Conservation (phyloP, 1,140 invertebrate species). For the Drosophila sturtevanti region DNA sequence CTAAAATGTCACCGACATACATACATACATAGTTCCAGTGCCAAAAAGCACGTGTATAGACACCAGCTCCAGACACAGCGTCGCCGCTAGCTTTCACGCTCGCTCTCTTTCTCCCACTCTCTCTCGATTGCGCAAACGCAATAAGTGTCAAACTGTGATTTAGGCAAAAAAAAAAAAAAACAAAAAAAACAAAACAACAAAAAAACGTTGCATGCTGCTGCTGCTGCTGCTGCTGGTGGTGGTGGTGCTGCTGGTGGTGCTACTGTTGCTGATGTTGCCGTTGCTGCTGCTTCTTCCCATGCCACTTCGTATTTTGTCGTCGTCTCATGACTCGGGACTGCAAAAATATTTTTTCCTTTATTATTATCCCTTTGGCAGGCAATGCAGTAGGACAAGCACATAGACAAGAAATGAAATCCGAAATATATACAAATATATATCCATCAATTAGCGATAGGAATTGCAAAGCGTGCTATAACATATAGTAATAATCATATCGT, state of each 20-base stretch:
- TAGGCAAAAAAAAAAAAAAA: constrained; percentile 73
- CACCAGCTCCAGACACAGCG: constrained; percentile 26
- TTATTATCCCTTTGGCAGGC: constrained; percentile 56
- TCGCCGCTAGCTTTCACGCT: constrained; percentile 4
- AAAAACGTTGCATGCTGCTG: constrained; percentile 70
- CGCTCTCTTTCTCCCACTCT: neutral
- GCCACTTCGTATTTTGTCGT: neutral
- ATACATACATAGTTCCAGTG: too few species aligned
- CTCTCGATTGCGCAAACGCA: constrained; percentile 52
- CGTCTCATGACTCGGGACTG: constrained; percentile 21
- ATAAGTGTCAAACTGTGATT: constrained; percentile 43
- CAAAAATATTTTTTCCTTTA: constrained; percentile 47
- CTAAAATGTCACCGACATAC: neutral
- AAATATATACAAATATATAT: constrained; percentile 5
- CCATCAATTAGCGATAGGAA: constrained; percentile 1
- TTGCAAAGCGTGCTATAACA: neutral
- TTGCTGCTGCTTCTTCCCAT: neutral
- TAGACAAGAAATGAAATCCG: neutral
- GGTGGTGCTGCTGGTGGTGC: neutral
- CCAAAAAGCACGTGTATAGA: constrained; percentile 5
- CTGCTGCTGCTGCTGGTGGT: constrained; percentile 1
- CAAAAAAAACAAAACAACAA: constrained; percentile 77
- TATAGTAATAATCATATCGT: neutral
- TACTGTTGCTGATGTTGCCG: constrained; percentile 3
- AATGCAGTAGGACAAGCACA: constrained; percentile 46